Evolutionary conservation across 2,113 vertebrate species (phyloP).

Genomic region (Egretta garzetta): DNA sequence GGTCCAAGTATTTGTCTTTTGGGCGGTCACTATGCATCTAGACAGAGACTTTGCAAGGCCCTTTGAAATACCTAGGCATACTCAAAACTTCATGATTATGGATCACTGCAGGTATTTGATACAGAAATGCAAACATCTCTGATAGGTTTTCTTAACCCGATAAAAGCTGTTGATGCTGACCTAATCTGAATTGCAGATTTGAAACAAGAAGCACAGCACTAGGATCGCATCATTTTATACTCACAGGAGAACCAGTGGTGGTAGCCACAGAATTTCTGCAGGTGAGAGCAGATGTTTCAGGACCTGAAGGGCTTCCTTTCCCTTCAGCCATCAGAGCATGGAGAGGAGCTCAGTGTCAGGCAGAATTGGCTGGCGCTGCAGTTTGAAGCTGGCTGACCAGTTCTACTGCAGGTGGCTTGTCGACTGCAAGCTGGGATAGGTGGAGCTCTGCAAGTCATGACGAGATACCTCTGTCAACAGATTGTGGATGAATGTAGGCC

Average conservation of each 20-base stretch:
- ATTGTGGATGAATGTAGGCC: not conserved
- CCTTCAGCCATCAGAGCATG: not conserved
- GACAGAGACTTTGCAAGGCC: not conserved
- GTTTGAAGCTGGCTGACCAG: not conserved
- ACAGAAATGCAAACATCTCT: not conserved
- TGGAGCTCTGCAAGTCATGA: not conserved
- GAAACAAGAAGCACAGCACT: not conserved
- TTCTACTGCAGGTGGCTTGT: not conserved
- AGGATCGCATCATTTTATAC: not conserved
- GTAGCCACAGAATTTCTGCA: not conserved
- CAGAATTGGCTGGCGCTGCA: not conserved
- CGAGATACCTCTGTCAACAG: not conserved
- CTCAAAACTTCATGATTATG: not conserved
- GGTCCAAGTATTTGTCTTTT: not conserved
- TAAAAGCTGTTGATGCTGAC: not conserved
- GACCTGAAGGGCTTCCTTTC: not conserved
- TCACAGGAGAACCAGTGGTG: not conserved
- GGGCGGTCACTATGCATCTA: not conserved
- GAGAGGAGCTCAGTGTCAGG: not conserved
- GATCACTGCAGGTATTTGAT: not conserved
- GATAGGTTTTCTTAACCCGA: not conserved
- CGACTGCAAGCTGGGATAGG: not conserved
- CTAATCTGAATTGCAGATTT: constrained; percentile 42
- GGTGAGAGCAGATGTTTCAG: not conserved
- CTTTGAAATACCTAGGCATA: not conserved